These are phyloP conservation scores for Cotesia vestalis DNA, from an alignment of 1,140 invertebrate genomes.

Conservation along the genomic window DNA sequence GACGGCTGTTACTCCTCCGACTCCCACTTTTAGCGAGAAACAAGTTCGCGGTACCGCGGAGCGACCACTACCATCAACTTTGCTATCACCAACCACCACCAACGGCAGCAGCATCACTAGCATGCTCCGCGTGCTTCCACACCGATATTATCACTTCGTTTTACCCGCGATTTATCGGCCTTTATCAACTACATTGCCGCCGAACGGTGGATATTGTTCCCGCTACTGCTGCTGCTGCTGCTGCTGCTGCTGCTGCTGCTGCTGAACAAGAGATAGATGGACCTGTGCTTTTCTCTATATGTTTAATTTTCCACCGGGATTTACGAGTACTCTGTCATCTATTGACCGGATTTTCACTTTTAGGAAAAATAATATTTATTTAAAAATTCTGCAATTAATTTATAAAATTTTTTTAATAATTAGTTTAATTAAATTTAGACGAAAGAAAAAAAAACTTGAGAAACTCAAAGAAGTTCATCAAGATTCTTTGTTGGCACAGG, in stretches of 20 bases:
- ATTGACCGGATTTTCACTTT: neutral
- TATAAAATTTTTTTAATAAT: neutral
- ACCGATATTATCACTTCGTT: conserved; percentile 63
- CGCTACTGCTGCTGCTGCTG: conserved; percentile 29
- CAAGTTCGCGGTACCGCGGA: neutral
- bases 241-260: conserved; percentile 26
- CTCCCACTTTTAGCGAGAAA: neutral
- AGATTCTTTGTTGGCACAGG: conserved; percentile 23
- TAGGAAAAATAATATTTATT: neutral
- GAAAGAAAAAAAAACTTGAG: too few relatives aligned
- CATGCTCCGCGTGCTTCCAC: conserved; percentile 29
- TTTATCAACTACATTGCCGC: conserved; percentile 62
- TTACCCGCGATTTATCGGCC: conserved; percentile 63
- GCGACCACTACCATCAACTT: conserved; percentile 20
- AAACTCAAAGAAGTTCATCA: conserved; percentile 22
- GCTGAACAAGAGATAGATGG: too few relatives aligned
- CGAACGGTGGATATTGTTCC: conserved; percentile 45
- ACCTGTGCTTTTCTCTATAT: too few relatives aligned
- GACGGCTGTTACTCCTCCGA: too few relatives aligned
- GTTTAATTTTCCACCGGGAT: conserved; percentile 12
- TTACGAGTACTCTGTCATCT: neutral
- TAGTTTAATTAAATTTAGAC: neutral
- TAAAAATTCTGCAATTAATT: too few relatives aligned
- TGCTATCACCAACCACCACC: conserved; percentile 13
- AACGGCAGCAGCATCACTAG: conserved; percentile 27